Conservation (phyloP, 1,140 invertebrate genomes). For the Orchesella cincta region DNA sequence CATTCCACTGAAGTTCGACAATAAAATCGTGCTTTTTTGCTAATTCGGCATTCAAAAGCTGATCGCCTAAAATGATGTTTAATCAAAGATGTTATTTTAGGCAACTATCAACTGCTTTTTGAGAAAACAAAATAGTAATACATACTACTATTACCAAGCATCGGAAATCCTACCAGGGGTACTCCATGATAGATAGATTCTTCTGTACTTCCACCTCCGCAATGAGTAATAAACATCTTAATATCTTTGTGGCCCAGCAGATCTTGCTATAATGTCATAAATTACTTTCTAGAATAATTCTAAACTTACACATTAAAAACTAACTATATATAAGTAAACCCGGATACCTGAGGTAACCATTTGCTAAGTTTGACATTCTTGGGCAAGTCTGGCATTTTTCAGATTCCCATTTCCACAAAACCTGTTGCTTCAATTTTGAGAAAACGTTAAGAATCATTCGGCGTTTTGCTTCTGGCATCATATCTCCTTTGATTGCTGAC, state of each 20-base stretch:
- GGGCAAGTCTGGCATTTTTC: constrained; percentile 60
- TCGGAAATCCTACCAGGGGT: not conserved
- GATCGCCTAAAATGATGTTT: too few species aligned
- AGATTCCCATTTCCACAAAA: constrained; percentile 63
- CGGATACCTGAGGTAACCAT: constrained; percentile 68
- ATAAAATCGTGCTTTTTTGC: not conserved
- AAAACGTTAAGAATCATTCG: constrained; percentile 53
- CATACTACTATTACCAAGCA: too few species aligned
- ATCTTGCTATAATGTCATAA: constrained; percentile 51
- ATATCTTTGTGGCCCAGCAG: constrained; percentile 34
- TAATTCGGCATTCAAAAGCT: not conserved
- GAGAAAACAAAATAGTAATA: too few species aligned
- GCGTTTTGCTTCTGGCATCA: constrained; percentile 50
- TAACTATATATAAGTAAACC: not conserved
- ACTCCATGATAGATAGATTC: constrained; percentile 17
- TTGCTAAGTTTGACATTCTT: constrained; percentile 66
- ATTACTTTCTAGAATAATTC: not conserved
- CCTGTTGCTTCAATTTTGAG: constrained; percentile 58
- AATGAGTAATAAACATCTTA: constrained; percentile 24
- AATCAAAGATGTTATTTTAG: too few species aligned
- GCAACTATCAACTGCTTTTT: too few species aligned
- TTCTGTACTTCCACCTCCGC: constrained; percentile 19
- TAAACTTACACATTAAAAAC: not conserved
- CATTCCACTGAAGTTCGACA: not conserved
- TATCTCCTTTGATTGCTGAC: constrained; percentile 54